Base-by-base conservation (phyloP, 2,888 invertebrate species). In the Falcaria lacertinaria region DNA sequence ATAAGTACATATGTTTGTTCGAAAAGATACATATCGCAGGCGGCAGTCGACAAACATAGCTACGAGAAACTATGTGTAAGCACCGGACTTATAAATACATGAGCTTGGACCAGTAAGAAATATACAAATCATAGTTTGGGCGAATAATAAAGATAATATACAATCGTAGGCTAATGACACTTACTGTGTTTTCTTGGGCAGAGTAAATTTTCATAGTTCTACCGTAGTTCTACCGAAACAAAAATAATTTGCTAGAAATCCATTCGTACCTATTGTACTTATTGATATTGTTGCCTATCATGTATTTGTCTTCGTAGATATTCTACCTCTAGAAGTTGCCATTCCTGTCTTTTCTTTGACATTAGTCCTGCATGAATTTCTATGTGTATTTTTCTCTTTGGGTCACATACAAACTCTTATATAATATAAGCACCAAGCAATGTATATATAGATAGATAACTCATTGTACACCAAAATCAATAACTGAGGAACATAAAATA, bases 1-100 rank as follows among this genome's bases (percentile, higher is more conserved):
- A n/a, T 52, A 48, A 61, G 53, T 61, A 56, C 62, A 66, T 69
- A 51, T 85, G 77, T 87, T 86, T 88, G 80, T 78, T 60, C 76
- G 75, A 70, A 74, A 78, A 84, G 87, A 86, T 84, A 88, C 80
- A 77, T 69, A 75, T 56, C 61, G 58, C 68, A 78, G 88, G 88
- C 88, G 88, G 88, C 88, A 76, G 76, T 77, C 68, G 73, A 68
- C 82, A 87, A 88, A 88, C 70, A 85, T 60, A 75, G 47, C 61
- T 64, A 67, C 64, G 58, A 69, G 64, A 64, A 70, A 74, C 66
- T 77, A 67, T 58, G 54, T 58, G 15, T 36, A n/a, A 7, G 28
- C 28, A 28, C 28, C 6, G 19, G 6, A 19, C 37, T 39, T 43
- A 19, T 33, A 13, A 4, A 19, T 19, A 28, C 11, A 28, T 7